Evolutionary conservation across 2,113 vertebrate genomes (phyloP), one percentile per base, ranked within the genome.

Genomic region (Fregetta grallaria): DNA sequence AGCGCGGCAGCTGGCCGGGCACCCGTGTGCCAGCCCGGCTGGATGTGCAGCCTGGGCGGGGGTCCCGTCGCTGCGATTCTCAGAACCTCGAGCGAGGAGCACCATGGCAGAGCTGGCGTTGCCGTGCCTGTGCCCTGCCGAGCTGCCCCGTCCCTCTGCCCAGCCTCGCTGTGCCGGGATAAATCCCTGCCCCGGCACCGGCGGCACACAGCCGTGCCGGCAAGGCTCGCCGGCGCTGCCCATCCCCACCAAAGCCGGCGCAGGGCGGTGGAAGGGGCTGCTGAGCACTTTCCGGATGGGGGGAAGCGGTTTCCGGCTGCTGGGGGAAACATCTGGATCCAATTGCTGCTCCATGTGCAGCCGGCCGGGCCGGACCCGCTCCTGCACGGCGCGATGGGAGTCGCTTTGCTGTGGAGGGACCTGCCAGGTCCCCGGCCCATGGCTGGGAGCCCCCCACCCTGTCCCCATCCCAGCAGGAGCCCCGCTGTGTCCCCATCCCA

Each of bases 241-340:
- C 5, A 7, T 78, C 63, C 71, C 58, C 55, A 6, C 22, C 50
- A 1, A 1, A 26, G 52, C 70, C 5, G 1, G 1, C 3, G 27
- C 9, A 5, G 61, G 44, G 62, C 1, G 0, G 38, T 26, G 68
- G 85, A 42, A 75, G 62, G 68, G 65, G 72, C 89, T 80, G 86
- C 76, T 1, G 8, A 65, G 79, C 49, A 0, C 70, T 88, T 83
- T 88, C 7, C 5, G 27, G 55, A 6, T 18, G 27, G 56, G 78
- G 68, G 83, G 62, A 71, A 4, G 74, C 0, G 1, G 16, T 92
- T 95, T 94, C 95, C 62, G 19, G 80, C 78, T 79, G 77, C 62
- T 38, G 59, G 44, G 59, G 84, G n/a, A 83, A 88, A 91, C 94
- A 96, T 97, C 74, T 97, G 97, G 94, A 96, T 95, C 92, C 81